Base-by-base conservation (phyloP, 2,113 vertebrate species). In the Scatophagus argus region DNA sequence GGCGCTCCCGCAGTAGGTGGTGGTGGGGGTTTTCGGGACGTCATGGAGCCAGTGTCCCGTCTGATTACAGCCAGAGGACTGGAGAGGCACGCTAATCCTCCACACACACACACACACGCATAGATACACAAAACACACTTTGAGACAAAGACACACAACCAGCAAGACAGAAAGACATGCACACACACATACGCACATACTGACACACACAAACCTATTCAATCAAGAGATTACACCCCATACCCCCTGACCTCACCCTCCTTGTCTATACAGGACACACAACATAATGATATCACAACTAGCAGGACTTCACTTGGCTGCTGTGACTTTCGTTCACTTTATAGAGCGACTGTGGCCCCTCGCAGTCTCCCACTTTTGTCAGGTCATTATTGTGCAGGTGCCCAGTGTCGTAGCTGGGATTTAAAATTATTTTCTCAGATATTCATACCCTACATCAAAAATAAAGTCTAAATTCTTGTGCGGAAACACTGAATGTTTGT, bases 1-100 rank as follows among this genome's bases (percentile, higher is more conserved):
- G 89, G 79, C 75, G 78, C 76, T 88, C 81, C 84, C 91, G 17
- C 85, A 85, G 87, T 90, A 88, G 89, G 85, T 83, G 83, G 71
- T 74, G 88, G 80, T 65, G 91, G 86, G 93, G 88, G 87, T 43
- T 74, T 83, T 51, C n/a, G 88, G 89, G 89, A 86, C 90, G 86
- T 88, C 87, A 85, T 92, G 93, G 94, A 94, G 93, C 94, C 94
- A 92, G 74, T 93, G 94, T 94, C 94, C 88, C 66, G 77, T 92
- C 90, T 88, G 81, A 94, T 94, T 94, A 94, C 91, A 89, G 88
- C 89, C 89, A 91, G 80, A 89, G 87, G 83, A 90, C 82, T 87
- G 87, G 90, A 93, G 89, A 89, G 74, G 93, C 92, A 92, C 64
- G 85, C 91, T 93, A 94, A 93, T 92, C 91, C 89, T 67, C n/a